A percentile compares a stretch with the other conserved stretches of the same genome.
phyloP scores from a whole-genome alignment of 2,113 vertebrate genomes.

The Protomyctophum bolini region DNA sequence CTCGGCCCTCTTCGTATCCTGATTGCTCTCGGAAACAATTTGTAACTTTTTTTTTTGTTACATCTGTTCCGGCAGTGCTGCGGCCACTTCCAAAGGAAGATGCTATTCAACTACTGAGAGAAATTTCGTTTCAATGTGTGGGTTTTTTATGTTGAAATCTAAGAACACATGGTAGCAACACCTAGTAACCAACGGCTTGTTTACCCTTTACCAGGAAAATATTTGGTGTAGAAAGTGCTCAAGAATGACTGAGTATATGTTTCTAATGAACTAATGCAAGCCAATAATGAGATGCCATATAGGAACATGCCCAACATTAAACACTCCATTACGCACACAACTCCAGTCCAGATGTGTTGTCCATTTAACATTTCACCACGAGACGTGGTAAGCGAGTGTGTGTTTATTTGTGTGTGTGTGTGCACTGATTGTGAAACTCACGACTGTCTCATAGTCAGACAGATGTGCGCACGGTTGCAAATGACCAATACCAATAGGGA shows the following conservation, averaged over 20 bases:
- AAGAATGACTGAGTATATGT: conserved; percentile 34
- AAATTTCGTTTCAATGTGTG: conserved; percentile 6
- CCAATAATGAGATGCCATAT: conserved; percentile 40
- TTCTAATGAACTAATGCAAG: conserved; percentile 44
- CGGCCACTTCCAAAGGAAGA: conserved; percentile 43
- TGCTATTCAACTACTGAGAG: conserved; percentile 28
- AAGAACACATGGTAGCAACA: conserved; percentile 37
- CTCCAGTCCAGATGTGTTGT: conserved; percentile 38
- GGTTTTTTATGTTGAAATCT: conserved; percentile 13
- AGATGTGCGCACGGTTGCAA: conserved; percentile 14
- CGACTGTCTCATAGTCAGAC: neutral
- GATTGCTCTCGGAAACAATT: conserved; percentile 69
- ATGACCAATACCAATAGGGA: conserved; percentile 13
- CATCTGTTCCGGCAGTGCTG: conserved; percentile 53
- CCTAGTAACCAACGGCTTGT: conserved; percentile 47
- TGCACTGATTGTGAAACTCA: conserved; percentile 9
- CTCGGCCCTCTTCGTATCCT: conserved; percentile 45
- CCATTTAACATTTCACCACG: conserved; percentile 26
- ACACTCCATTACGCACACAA: conserved; percentile 20
- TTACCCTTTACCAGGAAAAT: conserved; percentile 54
- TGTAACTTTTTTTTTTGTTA: conserved; percentile 61
- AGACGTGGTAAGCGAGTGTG: neutral
- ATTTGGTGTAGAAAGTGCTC: conserved; percentile 49
- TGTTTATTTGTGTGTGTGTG: too few species aligned
- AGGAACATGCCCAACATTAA: conserved; percentile 39